A percentile compares a stretch with the other conserved stretches of the same genome.
Evolutionary conservation across 2,888 invertebrate genomes (phyloP).

Genomic region (Eupithecia subfuscata): DNA sequence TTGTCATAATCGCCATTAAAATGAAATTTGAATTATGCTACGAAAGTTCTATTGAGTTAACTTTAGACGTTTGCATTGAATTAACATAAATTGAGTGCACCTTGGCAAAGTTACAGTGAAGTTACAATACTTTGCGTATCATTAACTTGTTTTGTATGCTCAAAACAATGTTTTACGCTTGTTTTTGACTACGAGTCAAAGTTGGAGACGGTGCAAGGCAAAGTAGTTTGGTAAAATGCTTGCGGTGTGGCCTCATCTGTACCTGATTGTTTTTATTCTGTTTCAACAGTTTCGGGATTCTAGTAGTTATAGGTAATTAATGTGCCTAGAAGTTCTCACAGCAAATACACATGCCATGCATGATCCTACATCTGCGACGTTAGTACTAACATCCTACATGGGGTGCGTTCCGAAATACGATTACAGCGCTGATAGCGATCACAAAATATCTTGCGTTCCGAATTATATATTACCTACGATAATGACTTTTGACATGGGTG

Average conservation of each 20-base stretch:
- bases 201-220: background rate
- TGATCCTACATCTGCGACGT: too few relatives aligned
- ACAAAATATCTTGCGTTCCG: too few relatives aligned
- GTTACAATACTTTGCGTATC: background rate
- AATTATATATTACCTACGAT: too few relatives aligned
- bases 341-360: too few relatives aligned
- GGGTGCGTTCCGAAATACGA: too few relatives aligned
- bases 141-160: background rate
- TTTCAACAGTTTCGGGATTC: background rate
- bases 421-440: too few relatives aligned
- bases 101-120: constrained; percentile 11
- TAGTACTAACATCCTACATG: too few relatives aligned
- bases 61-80: constrained; percentile 10
- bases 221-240: too few relatives aligned
- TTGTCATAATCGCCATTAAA: constrained; percentile 42
- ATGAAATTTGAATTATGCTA: constrained; percentile 35
- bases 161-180: background rate
- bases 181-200: background rate
- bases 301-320: too few relatives aligned
- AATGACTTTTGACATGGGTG: too few relatives aligned
- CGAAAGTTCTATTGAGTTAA: constrained; percentile 8
- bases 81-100: constrained; percentile 16
- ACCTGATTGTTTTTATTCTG: background rate
- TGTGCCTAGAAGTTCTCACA: too few relatives aligned
- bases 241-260: too few relatives aligned